Conservation (phyloP, 2,113 vertebrate species). For the Poeciliopsis occidentalis region DNA sequence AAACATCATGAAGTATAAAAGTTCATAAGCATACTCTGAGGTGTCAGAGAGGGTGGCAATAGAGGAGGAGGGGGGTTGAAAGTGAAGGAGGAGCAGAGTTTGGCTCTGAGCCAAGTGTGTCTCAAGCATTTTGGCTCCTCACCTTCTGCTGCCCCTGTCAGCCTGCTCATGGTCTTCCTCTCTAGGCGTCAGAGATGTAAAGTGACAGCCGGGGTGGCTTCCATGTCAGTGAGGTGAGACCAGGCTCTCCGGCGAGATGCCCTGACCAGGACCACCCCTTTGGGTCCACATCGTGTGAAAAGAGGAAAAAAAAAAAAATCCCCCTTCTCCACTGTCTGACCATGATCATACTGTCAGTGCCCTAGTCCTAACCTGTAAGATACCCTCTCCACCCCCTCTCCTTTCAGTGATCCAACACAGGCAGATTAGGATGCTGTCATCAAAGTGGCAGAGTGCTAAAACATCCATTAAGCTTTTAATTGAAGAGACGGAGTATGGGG, state of each 20-base stretch:
- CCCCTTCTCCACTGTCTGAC: slow-evolving; percentile 49
- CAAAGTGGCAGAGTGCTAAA: slow-evolving; percentile 74
- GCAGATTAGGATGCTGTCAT: slow-evolving; percentile 73
- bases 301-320: slow-evolving; percentile 43
- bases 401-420: slow-evolving; percentile 57
- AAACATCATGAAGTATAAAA: slow-evolving; percentile 72
- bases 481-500: slow-evolving; percentile 62
- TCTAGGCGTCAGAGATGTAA: slow-evolving; percentile 68
- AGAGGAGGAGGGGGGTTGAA: neutral
- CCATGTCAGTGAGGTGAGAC: slow-evolving; percentile 77
- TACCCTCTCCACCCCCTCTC: slow-evolving; percentile 18
- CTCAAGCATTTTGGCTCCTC: slow-evolving; percentile 75
- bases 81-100: slow-evolving; percentile 37
- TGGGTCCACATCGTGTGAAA: slow-evolving; percentile 70
- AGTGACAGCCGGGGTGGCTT: slow-evolving; percentile 78
- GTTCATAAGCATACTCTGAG: slow-evolving; percentile 56
- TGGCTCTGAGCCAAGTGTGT: slow-evolving; percentile 79
- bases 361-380: slow-evolving; percentile 67
- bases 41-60: slow-evolving; percentile 46
- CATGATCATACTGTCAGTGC: slow-evolving; percentile 66
- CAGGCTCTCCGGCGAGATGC: slow-evolving; percentile 67
- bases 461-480: slow-evolving; percentile 74
- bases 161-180: slow-evolving; percentile 61
- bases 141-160: slow-evolving; percentile 69
- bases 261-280: slow-evolving; percentile 71